Conservation (phyloP, 53 echinoderm and acorn worm species). For the Crossaster papposus region DNA sequence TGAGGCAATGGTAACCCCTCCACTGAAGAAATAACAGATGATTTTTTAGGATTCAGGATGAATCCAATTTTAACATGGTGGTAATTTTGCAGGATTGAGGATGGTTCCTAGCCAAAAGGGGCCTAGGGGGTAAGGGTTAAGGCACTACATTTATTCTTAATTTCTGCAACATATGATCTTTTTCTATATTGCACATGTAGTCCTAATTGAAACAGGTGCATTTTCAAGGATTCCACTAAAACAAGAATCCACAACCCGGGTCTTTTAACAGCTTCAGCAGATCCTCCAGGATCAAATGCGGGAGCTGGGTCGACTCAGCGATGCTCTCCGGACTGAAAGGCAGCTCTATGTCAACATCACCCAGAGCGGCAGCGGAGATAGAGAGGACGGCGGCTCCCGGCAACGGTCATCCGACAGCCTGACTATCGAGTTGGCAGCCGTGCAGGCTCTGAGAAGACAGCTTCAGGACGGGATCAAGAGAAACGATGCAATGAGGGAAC, state of each 20-base stretch:
- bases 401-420: constrained; percentile 33
- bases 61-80: too few relatives aligned
- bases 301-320: constrained; percentile 84
- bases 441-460: constrained; percentile 84
- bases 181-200: too few relatives aligned
- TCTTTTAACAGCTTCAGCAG: constrained; percentile 77
- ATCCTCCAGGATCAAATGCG: constrained; percentile 83
- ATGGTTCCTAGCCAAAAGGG: too few relatives aligned
- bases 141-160: too few relatives aligned
- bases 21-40: too few relatives aligned
- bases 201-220: too few relatives aligned
- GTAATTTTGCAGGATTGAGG: too few relatives aligned
- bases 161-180: too few relatives aligned
- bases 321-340: constrained; percentile 77
- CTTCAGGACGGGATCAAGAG: constrained; percentile 70
- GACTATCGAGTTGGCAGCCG: constrained; percentile 77
- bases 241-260: background rate
- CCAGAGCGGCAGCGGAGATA: constrained; percentile 73
- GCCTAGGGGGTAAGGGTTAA: too few relatives aligned
- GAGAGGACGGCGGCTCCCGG: constrained; percentile 33
- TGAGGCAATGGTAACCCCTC: too few relatives aligned
- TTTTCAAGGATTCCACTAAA: background rate
- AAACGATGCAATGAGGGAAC: constrained; percentile 69
- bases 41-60: too few relatives aligned
- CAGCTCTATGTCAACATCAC: constrained; percentile 96